Evolutionary conservation across 1,140 invertebrate species (phyloP), one percentile per base, ranked within the genome.

Genomic region (Drosophila pseudoobscura): DNA sequence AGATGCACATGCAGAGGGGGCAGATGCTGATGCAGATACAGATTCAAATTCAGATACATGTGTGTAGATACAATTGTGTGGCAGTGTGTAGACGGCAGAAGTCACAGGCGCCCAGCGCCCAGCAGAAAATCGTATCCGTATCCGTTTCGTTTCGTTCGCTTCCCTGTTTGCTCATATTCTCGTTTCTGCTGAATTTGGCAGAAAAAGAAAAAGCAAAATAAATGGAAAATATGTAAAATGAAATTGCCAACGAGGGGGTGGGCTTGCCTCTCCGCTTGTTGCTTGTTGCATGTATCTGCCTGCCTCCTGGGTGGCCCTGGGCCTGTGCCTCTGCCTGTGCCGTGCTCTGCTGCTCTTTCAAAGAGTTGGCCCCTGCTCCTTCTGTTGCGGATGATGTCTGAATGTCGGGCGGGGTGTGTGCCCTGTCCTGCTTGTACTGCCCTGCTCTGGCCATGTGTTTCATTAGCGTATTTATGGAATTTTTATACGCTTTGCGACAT

Each of bases 391-490:
- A 29, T 68, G 29, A 24, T 68, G 26, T 53, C 15, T 49, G 26
- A 26, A 35, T 62, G 43, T 39, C 41, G 17, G 52, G 50, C 31
- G 20, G 53, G 44, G 49, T 44, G 52, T 52, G 49, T 46, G 35
- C 31, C 31, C 9, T 39, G 35, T 2, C 7, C 29, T 31, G 29
- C 29, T 2, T 5, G 9, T 8, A 6, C 8, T 31, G 13, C 29
- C 26, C 20, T 61, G 31, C 59, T 53, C 50, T 35, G 50, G 55
- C 75, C 82, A 75, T 82, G 83, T 78, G 62, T 87, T 87, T 87
- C 75, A 87, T 87, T 82, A 82, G 70, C 83, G 74, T 72, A 87
- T 88, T 88, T 87, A 88, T 88, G 78, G 75, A 88, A 82, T 78
- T 88, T 88, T 71, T 75, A 64, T 87, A 62, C 61, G 62, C 68